Conservation (phyloP, 2,888 invertebrate species). For the Habroteleia sp. region DNA sequence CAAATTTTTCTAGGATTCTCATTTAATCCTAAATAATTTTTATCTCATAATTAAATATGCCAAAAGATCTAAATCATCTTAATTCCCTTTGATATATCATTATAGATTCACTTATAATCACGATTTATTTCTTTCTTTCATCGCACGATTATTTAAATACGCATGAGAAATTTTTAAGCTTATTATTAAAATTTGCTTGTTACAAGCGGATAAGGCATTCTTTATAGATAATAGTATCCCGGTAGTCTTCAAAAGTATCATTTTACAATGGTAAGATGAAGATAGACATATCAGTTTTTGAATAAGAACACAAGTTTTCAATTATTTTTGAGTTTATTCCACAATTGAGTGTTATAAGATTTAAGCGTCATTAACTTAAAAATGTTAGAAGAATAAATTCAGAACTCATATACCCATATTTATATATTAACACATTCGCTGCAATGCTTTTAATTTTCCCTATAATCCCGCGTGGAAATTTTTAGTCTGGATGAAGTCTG, state of each 20-base stretch:
- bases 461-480: no score
- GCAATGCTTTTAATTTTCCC: no score
- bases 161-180: conserved; percentile 30
- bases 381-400: no score
- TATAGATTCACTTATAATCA: conserved; percentile 24
- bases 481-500: no score
- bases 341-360: no score
- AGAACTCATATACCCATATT: no score
- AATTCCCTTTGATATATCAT: conserved; percentile 41
- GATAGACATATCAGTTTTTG: background rate
- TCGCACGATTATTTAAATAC: conserved; percentile 31
- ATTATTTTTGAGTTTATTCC: conserved; percentile 12
- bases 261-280: conserved; percentile 7
- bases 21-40: conserved; percentile 27
- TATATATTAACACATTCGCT: no score
- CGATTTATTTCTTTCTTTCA: conserved; percentile 34
- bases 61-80: conserved; percentile 26
- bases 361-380: no score
- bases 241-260: conserved; percentile 29
- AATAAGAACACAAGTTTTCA: conserved; percentile 3
- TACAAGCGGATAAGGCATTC: conserved; percentile 7
- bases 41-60: conserved; percentile 30
- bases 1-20: no score
- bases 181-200: conserved; percentile 27
- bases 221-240: conserved; percentile 11